A percentile compares a stretch with the other conserved stretches of the same genome.
Conservation (phyloP, 2,888 invertebrate genomes). For the Ormyrus rosae region DNA sequence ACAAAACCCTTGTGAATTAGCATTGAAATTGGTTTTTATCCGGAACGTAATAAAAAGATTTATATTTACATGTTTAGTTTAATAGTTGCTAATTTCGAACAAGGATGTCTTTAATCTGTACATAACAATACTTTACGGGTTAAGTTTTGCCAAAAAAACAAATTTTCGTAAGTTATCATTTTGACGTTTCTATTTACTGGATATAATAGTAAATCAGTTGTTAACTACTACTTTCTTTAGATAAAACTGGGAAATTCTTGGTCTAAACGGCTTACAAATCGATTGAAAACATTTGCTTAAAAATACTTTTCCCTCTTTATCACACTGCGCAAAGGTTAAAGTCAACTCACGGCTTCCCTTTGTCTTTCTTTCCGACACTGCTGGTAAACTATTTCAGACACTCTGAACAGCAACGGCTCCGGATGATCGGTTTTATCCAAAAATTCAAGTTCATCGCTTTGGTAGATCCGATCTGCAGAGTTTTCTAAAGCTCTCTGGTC, state of each 20-base stretch:
- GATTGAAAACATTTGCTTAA: background rate
- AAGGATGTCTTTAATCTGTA: too few relatives aligned
- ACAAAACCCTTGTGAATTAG: too few relatives aligned
- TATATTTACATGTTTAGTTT: too few relatives aligned
- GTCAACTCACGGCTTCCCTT: background rate
- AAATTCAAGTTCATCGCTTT: constrained; percentile 12
- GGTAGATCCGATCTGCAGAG: background rate
- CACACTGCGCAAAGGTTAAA: background rate
- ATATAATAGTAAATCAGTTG: background rate
- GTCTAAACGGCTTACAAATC: background rate
- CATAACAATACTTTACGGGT: too few relatives aligned
- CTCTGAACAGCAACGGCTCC: constrained; percentile 3
- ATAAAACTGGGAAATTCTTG: background rate
- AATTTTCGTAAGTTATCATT: background rate
- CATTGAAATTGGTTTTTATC: too few relatives aligned
- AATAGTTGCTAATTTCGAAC: too few relatives aligned
- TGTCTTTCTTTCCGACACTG: constrained; percentile 22
- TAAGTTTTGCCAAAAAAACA: background rate
- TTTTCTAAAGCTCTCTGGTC: too few relatives aligned
- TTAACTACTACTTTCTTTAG: background rate
- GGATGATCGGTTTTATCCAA: background rate
- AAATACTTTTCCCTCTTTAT: background rate
- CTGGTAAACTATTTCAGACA: constrained; percentile 16
- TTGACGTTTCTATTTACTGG: background rate
- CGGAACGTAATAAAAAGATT: too few relatives aligned